Conservation (phyloP, 2,797 vertebrate genomes). For the Arnoldichthys spilopterus region DNA sequence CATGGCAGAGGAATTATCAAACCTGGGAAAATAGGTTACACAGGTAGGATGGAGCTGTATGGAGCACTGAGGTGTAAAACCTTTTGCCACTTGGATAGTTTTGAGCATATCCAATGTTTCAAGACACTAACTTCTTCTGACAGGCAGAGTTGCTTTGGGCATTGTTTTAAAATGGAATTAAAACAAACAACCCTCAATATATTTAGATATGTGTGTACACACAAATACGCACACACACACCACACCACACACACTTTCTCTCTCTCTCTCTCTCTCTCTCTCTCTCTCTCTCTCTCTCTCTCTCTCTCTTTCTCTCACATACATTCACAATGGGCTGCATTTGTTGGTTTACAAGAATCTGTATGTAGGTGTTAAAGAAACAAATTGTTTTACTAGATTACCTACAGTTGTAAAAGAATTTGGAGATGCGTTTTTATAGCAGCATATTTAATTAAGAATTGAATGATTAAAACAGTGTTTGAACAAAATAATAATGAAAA, state of each 20-base stretch:
- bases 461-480: too few relatives aligned
- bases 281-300: too few relatives aligned
- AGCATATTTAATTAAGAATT: too few relatives aligned
- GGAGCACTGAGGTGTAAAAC: conserved; percentile 69
- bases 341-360: neutral
- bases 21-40: conserved; percentile 66
- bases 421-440: too few relatives aligned
- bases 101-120: conserved; percentile 67
- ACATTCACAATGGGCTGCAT: neutral
- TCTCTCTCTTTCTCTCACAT: neutral
- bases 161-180: conserved; percentile 73
- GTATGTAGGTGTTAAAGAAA: too few relatives aligned
- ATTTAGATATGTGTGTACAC: conserved; percentile 22
- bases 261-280: too few relatives aligned
- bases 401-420: too few relatives aligned
- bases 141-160: conserved; percentile 71
- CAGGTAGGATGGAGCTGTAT: conserved; percentile 58
- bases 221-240: conserved; percentile 22
- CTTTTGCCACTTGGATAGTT: conserved; percentile 75
- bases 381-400: too few relatives aligned
- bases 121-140: conserved; percentile 72
- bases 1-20: conserved; percentile 38
- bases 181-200: conserved; percentile 54
- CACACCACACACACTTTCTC: neutral
- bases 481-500: too few relatives aligned